Conservation (phyloP, 1,140 invertebrate species). For the Lucilia sericata region DNA sequence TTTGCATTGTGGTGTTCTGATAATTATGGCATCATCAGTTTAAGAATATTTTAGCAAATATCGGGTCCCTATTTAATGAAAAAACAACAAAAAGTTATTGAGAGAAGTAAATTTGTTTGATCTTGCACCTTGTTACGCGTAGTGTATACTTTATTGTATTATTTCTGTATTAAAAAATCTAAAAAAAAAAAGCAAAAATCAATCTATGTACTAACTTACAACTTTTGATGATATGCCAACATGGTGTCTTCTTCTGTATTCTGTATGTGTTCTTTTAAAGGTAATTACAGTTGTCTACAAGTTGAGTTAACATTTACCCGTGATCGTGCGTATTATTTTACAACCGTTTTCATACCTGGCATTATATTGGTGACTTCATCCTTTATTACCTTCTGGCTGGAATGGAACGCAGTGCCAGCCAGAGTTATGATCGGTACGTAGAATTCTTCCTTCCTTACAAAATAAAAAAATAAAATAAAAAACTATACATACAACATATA, state of each 20-base stretch:
- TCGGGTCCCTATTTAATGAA: not conserved
- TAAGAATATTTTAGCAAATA: too few species aligned
- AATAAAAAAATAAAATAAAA: not conserved
- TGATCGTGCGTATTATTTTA: constrained; percentile 95
- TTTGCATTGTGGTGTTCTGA: too few species aligned
- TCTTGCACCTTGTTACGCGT: not conserved
- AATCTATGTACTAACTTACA: not conserved
- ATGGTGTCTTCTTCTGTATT: constrained; percentile 46
- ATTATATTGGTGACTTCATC: constrained; percentile 95
- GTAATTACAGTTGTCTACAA: constrained; percentile 94
- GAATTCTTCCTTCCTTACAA: constrained; percentile 34
- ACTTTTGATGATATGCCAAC: constrained; percentile 42
- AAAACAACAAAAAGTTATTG: not conserved
- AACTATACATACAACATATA: constrained; percentile 7
- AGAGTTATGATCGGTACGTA: constrained; percentile 90
- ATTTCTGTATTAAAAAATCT: not conserved
- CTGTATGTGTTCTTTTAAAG: constrained; percentile 70
- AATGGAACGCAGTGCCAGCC: constrained; percentile 95
- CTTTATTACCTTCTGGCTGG: constrained; percentile 90
- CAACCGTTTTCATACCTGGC: constrained; percentile 94
- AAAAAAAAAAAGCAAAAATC: not conserved
- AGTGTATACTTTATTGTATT: not conserved
- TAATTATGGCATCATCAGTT: too few species aligned
- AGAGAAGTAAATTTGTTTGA: not conserved
- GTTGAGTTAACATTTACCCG: constrained; percentile 92